phyloP scores from a whole-genome alignment of 2,113 vertebrate species.

The Oxyruncus cristatus region DNA sequence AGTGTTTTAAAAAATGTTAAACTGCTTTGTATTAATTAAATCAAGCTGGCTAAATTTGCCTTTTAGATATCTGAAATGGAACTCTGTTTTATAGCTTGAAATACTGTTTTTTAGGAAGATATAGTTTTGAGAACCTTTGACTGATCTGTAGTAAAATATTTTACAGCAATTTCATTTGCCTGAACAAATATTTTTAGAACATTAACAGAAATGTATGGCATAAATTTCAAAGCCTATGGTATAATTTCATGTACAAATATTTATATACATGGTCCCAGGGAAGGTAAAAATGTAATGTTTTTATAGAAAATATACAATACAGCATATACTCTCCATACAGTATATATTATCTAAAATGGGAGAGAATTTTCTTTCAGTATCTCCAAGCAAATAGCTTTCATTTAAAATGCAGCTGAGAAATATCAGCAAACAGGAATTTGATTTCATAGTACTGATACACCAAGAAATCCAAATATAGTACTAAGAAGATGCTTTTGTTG shows the following conservation, averaged over 20 bases:
- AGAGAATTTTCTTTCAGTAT: not conserved
- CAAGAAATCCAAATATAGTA: not conserved
- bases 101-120: slow-evolving; percentile 45
- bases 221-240: slow-evolving; percentile 45
- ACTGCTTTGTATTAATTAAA: not conserved
- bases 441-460: not conserved
- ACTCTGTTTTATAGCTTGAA: slow-evolving; percentile 18
- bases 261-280: slow-evolving; percentile 42
- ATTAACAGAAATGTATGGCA: slow-evolving; percentile 54
- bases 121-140: slow-evolving; percentile 55
- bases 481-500: not conserved
- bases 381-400: not conserved
- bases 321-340: not conserved
- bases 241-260: slow-evolving; percentile 61
- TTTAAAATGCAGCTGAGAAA: not conserved
- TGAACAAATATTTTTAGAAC: slow-evolving; percentile 60
- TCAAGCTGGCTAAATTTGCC: slow-evolving; percentile 17
- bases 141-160: slow-evolving; percentile 56
- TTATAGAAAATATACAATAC: slow-evolving; percentile 54
- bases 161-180: slow-evolving; percentile 55
- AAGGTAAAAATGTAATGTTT: slow-evolving; percentile 59
- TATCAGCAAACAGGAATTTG: not conserved
- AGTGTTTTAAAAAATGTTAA: not conserved
- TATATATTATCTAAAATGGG: not conserved
- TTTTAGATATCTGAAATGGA: slow-evolving; percentile 19